These are phyloP conservation scores for Bombus vancouverensis DNA, from an alignment of 1,140 invertebrate genomes.

Conservation along the genomic window DNA sequence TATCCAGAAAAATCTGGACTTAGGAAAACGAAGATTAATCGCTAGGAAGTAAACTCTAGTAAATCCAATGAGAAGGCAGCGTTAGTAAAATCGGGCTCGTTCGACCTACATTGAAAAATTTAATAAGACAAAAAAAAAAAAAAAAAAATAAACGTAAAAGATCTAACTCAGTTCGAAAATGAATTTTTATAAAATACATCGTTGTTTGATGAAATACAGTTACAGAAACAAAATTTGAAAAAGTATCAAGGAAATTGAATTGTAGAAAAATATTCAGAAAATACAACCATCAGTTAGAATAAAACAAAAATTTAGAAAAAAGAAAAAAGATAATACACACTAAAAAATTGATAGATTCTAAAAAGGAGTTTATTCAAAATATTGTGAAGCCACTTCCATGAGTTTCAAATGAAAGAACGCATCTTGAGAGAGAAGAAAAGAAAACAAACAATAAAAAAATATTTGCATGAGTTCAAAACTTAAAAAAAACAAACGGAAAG, in stretches of 20 bases:
- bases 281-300: neutral
- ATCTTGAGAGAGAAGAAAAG: no score
- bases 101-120: neutral
- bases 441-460: neutral
- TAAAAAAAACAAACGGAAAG: neutral
- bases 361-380: neutral
- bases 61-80: neutral
- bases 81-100: neutral
- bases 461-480: neutral
- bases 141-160: neutral
- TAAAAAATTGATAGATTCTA: neutral
- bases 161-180: neutral
- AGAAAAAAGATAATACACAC: neutral
- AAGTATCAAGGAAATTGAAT: neutral
- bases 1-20: neutral
- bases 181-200: neutral
- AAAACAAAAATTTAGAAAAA: neutral
- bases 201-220: neutral
- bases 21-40: slow-evolving; percentile 1
- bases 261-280: neutral
- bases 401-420: neutral
- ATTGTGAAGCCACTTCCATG: neutral
- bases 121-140: neutral
- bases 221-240: neutral
- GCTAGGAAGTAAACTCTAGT: neutral